Conservation (phyloP, 2,888 invertebrate genomes). For the Geophilus truncorum region DNA sequence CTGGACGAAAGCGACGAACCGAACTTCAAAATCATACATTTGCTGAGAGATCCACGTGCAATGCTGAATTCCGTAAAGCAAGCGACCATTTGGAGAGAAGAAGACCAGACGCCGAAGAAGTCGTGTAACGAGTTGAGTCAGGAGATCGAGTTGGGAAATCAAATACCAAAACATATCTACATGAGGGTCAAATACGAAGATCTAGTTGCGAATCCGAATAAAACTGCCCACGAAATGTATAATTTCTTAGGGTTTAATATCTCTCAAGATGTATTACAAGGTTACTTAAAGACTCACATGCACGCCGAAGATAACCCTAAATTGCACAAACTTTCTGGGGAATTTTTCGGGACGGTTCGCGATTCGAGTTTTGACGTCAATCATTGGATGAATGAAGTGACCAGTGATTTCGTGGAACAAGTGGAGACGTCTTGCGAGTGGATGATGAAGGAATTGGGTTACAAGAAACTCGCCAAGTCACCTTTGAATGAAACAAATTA, state of each 20-base stretch:
- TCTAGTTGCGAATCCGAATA: background rate
- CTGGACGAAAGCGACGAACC: background rate
- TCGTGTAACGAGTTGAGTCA: slow-evolving; percentile 9
- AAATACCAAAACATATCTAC: slow-evolving; percentile 30
- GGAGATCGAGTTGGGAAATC: background rate
- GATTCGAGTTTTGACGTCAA: slow-evolving; percentile 33
- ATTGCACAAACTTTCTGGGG: background rate
- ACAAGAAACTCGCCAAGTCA: background rate
- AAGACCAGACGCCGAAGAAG: background rate
- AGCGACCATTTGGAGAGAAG: slow-evolving; percentile 20
- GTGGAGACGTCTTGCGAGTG: slow-evolving; percentile 30
- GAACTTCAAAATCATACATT: slow-evolving; percentile 32
- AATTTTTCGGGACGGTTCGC: slow-evolving; percentile 32
- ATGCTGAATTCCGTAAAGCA: slow-evolving; percentile 30
- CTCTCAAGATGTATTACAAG: background rate
- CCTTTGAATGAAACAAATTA: background rate
- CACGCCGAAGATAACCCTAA: slow-evolving; percentile 31
- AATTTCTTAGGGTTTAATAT: slow-evolving; percentile 6
- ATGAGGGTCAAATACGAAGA: slow-evolving; percentile 34
- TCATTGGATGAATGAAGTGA: slow-evolving; percentile 23
- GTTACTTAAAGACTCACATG: slow-evolving; percentile 32
- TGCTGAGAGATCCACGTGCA: slow-evolving; percentile 35
- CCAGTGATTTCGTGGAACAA: background rate
- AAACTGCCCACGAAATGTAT: background rate
- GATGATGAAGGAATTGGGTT: slow-evolving; percentile 23